Conservation (phyloP, 2,888 invertebrate species). For the Caenorhabditis wallacei region DNA sequence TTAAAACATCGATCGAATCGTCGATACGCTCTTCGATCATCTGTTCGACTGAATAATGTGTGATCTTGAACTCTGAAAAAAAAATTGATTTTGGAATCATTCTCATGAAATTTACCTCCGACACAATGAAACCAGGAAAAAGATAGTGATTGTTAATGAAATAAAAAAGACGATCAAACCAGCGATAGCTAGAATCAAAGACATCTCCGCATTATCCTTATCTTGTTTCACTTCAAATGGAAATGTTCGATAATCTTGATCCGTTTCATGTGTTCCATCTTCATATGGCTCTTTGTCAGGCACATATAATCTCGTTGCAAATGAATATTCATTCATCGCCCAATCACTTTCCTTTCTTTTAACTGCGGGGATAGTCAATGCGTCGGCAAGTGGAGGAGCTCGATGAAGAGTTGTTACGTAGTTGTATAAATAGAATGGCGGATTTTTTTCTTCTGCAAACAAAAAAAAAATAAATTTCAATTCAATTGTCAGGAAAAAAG, state of each 20-base stretch:
- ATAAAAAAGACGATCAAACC: background rate
- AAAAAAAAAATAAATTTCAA: background rate
- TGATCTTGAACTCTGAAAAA: slow-evolving; percentile 32
- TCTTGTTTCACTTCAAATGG: slow-evolving; percentile 9
- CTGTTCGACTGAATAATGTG: slow-evolving; percentile 11
- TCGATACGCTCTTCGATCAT: background rate
- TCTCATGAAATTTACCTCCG: background rate
- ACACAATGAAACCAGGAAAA: slow-evolving; percentile 15
- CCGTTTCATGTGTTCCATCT: slow-evolving; percentile 32
- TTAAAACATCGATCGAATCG: slow-evolving; percentile 16
- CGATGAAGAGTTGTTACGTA: slow-evolving; percentile 29
- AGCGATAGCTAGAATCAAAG: background rate
- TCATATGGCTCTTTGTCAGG: slow-evolving; percentile 17
- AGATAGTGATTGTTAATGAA: slow-evolving; percentile 12
- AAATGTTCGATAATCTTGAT: slow-evolving; percentile 9
- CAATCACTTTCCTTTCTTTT: background rate
- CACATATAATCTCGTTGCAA: background rate
- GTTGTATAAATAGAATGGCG: slow-evolving; percentile 49
- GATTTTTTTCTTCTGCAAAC: slow-evolving; percentile 35
- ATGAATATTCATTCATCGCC: background rate
- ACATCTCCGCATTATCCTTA: background rate
- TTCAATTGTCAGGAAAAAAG: background rate
- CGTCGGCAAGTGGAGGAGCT: slow-evolving; percentile 38
- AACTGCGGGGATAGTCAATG: slow-evolving; percentile 11
- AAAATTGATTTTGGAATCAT: background rate